A percentile compares a stretch with the other conserved stretches of the same genome.
Evolutionary conservation across 2,113 vertebrate genomes (phyloP).

Genomic region (Sander lucioperca): DNA sequence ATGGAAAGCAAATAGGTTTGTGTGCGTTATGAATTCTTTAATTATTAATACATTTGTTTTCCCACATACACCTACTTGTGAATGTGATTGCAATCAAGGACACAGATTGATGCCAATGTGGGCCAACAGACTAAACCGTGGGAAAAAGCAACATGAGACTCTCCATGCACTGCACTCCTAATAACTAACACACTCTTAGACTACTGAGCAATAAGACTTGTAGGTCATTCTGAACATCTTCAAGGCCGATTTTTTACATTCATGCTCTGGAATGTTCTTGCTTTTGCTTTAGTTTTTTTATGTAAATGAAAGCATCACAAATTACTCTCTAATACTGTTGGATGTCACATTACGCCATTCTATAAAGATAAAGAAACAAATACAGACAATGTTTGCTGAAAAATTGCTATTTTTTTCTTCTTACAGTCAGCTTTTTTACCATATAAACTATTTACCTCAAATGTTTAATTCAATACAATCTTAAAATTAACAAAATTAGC

Average conservation of each 20-base stretch:
- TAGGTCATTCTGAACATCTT: background rate
- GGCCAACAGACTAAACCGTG: constrained; percentile 54
- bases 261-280: background rate
- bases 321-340: background rate
- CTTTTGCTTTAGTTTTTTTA: background rate
- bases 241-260: background rate
- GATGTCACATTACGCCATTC: background rate
- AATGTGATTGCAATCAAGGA: constrained; percentile 59
- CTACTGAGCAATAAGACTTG: background rate
- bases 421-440: background rate
- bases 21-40: constrained; percentile 24
- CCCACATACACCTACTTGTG: constrained; percentile 22
- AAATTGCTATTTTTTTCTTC: background rate
- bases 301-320: background rate
- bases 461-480: background rate
- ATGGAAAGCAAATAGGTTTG: constrained; percentile 27
- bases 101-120: constrained; percentile 59
- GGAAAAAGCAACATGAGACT: constrained; percentile 56
- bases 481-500: background rate
- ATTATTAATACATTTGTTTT: background rate
- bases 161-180: background rate
- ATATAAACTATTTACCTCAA: background rate
- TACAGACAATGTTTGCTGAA: background rate
- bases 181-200: constrained; percentile 1
- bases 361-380: background rate